A percentile compares a stretch with the other conserved stretches of the same genome.
Conservation (phyloP, 2,888 invertebrate genomes). For the Agrochola macilenta region DNA sequence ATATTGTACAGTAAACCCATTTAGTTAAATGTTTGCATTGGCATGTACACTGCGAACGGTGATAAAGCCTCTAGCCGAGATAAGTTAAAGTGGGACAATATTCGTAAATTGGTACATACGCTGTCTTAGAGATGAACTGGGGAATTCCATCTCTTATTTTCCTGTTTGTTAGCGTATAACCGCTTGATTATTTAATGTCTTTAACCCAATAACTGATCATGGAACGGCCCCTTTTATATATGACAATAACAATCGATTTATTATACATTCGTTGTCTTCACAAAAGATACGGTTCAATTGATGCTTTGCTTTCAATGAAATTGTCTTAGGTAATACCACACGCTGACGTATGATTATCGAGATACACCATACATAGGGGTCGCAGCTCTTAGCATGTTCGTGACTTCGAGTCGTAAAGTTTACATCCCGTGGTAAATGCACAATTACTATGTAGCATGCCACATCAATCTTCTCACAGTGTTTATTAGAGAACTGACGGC, state of each 20-base stretch:
- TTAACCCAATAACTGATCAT: constrained; percentile 30
- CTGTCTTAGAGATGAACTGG: constrained; percentile 44
- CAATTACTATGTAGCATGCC: constrained; percentile 67
- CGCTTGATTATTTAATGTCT: constrained; percentile 13
- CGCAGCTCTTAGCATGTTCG: constrained; percentile 57
- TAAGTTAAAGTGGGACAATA: constrained; percentile 73
- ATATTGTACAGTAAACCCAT: constrained; percentile 23
- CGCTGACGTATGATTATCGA: constrained; percentile 63
- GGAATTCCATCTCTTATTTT: constrained; percentile 21
- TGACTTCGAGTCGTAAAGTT: constrained; percentile 63
- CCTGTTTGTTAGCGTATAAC: constrained; percentile 7
- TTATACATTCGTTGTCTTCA: constrained; percentile 73
- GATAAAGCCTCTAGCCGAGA: constrained; percentile 65
- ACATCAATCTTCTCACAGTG: constrained; percentile 64
- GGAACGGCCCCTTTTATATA: constrained; percentile 50
- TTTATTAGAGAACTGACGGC: constrained; percentile 52
- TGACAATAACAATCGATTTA: constrained; percentile 72
- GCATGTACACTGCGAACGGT: constrained; percentile 56
- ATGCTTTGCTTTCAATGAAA: constrained; percentile 68
- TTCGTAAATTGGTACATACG: constrained; percentile 70
- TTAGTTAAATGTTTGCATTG: constrained; percentile 57
- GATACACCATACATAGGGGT: constrained; percentile 50
- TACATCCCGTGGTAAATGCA: constrained; percentile 66
- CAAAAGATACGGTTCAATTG: constrained; percentile 74
- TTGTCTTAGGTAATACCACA: constrained; percentile 61